Percentiles rank a stretch among this genome's conserved stretches.
These are phyloP conservation scores for Chloroceryle aenea DNA, from an alignment of 2,113 vertebrate species.

Conservation along the genomic window DNA sequence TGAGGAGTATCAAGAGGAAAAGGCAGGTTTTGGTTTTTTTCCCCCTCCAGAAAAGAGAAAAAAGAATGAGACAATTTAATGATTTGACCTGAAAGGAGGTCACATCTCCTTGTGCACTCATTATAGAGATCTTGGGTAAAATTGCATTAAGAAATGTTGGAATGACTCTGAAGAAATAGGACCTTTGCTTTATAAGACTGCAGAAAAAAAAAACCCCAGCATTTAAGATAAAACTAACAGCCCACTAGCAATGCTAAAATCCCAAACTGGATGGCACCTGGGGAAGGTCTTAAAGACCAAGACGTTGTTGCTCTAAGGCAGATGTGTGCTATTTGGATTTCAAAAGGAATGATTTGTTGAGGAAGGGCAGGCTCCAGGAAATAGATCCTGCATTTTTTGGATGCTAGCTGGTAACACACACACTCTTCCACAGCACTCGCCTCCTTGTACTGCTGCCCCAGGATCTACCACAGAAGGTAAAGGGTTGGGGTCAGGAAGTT, in stretches of 20 bases:
- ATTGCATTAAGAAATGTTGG: not conserved
- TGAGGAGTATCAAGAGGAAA: not conserved
- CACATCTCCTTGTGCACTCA: not conserved
- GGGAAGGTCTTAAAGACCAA: not conserved
- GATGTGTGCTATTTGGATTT: not conserved
- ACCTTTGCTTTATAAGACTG: not conserved
- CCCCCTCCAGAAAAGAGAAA: not conserved
- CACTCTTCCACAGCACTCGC: not conserved
- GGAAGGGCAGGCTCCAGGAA: not conserved
- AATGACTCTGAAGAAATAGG: not conserved
- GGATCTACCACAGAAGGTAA: not conserved
- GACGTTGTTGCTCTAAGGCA: not conserved
- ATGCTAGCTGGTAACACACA: not conserved
- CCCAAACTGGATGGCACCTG: not conserved
- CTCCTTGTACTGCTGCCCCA: not conserved
- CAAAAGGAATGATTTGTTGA: not conserved
- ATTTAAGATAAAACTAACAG: not conserved
- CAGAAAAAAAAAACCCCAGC: not conserved
- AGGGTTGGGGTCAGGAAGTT: not conserved
- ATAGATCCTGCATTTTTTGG: not conserved
- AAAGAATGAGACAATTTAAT: not conserved
- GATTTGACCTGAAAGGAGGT: not conserved
- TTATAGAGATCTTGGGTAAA: not conserved
- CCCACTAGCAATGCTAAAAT: not conserved
- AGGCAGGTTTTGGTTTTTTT: not conserved